Evolutionary conservation across 2,888 invertebrate species (phyloP), one percentile per base, ranked within the genome.

Genomic region (Himalopsyche japonica): DNA sequence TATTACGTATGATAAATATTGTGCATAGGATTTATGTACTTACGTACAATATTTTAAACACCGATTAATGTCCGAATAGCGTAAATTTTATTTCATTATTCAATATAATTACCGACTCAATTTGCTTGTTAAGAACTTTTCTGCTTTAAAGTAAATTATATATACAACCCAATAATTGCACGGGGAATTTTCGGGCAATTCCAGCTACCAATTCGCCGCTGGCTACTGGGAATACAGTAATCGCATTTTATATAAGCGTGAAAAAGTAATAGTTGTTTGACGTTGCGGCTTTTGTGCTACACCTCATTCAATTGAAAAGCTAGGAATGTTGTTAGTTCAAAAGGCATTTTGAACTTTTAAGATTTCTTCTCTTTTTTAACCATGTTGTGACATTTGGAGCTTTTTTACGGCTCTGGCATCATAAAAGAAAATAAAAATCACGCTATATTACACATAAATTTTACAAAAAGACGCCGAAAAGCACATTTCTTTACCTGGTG

Each of bases 241-340:
- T 81, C 70, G 81, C 81, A 81, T 81, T 81, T 81, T 76, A 76
- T 76, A 81, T 81, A 81, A 43, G 81, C 81, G 76, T 76, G 70
- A 81, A 76, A 81, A 81, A 43, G 81, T 76, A 43, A 43, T 81
- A 76, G 76, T 70, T 81, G 76, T 70, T 76, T 81, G 24, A 76
- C 47, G 81, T 81, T 81, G 24, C 76, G 48, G 47, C 48, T 81
- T 76, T 24, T 57, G 57, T 57, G 57, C 10, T 20, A 57, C 57
- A 10, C 20, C 7, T 57, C 57, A 57, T 57, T 20, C 57, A 57
- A 57, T 20, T 57, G 57, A 57, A 57, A 57, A 57, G 57, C 57
- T 20, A 24, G 20, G 57, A 57, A 57, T 57, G 20, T 10, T 20
- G 57, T 57, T 57, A 20, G 57, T 24, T 24, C 57, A 57, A 57